Evolutionary conservation across 2,113 vertebrate genomes (phyloP).

Genomic region (Bos javanicus): DNA sequence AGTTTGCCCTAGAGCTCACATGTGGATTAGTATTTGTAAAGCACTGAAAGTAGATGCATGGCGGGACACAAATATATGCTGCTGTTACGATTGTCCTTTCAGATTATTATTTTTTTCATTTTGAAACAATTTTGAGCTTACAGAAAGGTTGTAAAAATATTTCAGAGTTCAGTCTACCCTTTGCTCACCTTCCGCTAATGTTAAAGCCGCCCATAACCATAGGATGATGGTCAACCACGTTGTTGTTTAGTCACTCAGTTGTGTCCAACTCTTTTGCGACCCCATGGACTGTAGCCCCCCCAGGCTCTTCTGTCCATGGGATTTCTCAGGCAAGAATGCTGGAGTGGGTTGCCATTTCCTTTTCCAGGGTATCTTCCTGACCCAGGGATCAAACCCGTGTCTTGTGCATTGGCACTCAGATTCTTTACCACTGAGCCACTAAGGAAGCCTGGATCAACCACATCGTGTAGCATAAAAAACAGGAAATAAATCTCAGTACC

Average conservation of each 20-base stretch:
- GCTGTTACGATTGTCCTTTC: not conserved
- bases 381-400: not conserved
- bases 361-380: not conserved
- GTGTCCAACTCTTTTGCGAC: not conserved
- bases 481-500: not conserved
- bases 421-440: not conserved
- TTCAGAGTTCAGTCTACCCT: not conserved
- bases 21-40: not conserved
- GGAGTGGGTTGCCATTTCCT: not conserved
- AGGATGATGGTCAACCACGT: not conserved
- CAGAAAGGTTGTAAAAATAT: not conserved
- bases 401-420: not conserved
- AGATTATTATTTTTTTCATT: not conserved
- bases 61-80: not conserved
- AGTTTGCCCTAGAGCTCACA: not conserved
- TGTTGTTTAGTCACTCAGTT: not conserved
- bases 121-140: not conserved
- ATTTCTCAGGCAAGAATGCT: not conserved
- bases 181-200: not conserved
- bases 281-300: not conserved
- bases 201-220: not conserved
- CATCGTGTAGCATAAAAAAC: not conserved
- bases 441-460: not conserved
- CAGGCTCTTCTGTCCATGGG: not conserved
- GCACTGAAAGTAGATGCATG: not conserved